Conservation (phyloP, 1,140 invertebrate species). For the Ladona fulva region DNA sequence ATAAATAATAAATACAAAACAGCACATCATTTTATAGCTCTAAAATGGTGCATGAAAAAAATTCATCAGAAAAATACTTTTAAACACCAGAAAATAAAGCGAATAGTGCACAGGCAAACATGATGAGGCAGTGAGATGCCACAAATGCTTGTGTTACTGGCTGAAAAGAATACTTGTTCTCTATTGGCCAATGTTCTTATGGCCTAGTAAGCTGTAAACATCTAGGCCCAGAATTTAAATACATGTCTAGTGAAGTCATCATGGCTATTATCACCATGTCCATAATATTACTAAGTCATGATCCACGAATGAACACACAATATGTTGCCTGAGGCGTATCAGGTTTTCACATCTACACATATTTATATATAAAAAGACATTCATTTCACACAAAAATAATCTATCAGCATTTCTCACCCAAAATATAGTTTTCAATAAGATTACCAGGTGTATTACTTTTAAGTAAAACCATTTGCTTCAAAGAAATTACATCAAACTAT, state of each 20-base stretch:
- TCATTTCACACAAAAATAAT: constrained; percentile 8
- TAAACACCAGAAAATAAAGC: no score
- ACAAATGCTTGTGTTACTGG: background rate
- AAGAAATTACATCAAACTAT: no score
- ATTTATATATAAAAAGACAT: constrained; percentile 5
- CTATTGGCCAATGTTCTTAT: background rate
- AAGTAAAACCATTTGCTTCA: no score
- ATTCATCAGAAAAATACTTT: no score
- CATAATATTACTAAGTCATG: background rate
- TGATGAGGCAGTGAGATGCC: background rate
- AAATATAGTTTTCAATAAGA: background rate
- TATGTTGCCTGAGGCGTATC: background rate
- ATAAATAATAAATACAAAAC: no score
- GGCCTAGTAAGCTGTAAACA: background rate
- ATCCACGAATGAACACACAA: constrained; percentile 1
- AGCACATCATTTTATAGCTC: no score
- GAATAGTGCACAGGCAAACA: background rate
- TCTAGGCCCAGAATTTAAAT: background rate
- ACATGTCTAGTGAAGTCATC: background rate
- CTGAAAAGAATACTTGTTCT: background rate
- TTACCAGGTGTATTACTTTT: background rate
- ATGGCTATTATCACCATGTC: background rate
- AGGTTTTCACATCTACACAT: background rate
- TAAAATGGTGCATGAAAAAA: no score
- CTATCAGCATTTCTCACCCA: background rate